Conservation (phyloP, 2,113 vertebrate genomes). For the Centropus unirufus region DNA sequence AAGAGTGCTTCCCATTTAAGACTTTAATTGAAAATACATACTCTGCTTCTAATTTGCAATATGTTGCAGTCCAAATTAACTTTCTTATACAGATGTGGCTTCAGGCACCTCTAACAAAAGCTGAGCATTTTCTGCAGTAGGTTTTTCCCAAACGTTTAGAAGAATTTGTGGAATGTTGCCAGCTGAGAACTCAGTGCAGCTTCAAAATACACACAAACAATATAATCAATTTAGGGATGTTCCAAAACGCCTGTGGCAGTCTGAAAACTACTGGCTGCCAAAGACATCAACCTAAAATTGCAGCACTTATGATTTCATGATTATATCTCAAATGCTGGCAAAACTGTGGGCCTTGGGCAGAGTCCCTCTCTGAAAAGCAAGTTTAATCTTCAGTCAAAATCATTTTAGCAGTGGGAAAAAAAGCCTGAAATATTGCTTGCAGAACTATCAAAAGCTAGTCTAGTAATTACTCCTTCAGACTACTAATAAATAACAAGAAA, state of each 20-base stretch:
- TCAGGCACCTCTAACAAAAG: neutral
- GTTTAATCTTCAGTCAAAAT: neutral
- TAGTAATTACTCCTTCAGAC: neutral
- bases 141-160: neutral
- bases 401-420: neutral
- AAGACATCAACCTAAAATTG: slow-evolving; percentile 48
- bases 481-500: slow-evolving; percentile 4
- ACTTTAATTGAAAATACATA: neutral
- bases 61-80: neutral
- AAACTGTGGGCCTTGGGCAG: neutral
- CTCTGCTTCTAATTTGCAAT: neutral
- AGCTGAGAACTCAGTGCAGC: neutral
- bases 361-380: neutral
- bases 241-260: neutral
- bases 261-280: neutral
- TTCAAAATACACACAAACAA: slow-evolving; percentile 32
- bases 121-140: neutral
- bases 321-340: neutral
- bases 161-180: neutral
- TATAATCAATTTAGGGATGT: neutral
- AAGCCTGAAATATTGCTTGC: neutral
- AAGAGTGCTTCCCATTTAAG: neutral
- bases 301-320: neutral
- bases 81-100: neutral
- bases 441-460: neutral